Evolutionary conservation across 2,888 invertebrate genomes (phyloP), one percentile per base, ranked within the genome.

Genomic region (Empis stercorea): DNA sequence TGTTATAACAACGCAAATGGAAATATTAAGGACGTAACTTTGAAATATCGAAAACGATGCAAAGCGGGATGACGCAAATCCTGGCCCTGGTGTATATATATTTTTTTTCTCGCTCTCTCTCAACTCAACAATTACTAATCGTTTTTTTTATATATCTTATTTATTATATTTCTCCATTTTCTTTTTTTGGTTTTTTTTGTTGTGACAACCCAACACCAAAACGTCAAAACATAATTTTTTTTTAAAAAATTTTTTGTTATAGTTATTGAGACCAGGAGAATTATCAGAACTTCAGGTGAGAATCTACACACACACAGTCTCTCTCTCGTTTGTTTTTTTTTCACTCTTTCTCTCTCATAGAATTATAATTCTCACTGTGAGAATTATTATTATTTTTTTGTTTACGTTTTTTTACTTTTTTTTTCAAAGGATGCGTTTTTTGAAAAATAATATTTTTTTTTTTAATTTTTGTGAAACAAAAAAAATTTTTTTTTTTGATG

Each of bases 181-280:
- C 4, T 20, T 20, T 20, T 20, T 20, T 20, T 20, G 5, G 3
- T 20, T 20, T 20, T 20, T 20, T 20, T 4, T 20, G 5, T 30
- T 16, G 30, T 34, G 11, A 13, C 23, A 16, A 34, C 32, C n/a
- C 15, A 43, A 30, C 23, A 20, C 32, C 39, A 43, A 46, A 20
- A 47, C 34, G n/a, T n/a, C n/a, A 37, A 40, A 41, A 40, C 15
- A 39, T 30, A 17, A n/a, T n/a, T n/a, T n/a, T n/a, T n/a, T n/a
- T n/a, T n/a, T n/a, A 44, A 45, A 30, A 47, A 27, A 45, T n/a
- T 45, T 15, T 15, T 45, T 48, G n/a, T 58, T 65, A 51, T 66
- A 69, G 69, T 65, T 68, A 73, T 81, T 84, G 73, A 81, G 83
- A 71, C 84, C 83, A 68, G 84, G 83, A 73, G 83, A 84, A 75